Conservation (phyloP, 2,888 invertebrate genomes). For the Andrena camellia region DNA sequence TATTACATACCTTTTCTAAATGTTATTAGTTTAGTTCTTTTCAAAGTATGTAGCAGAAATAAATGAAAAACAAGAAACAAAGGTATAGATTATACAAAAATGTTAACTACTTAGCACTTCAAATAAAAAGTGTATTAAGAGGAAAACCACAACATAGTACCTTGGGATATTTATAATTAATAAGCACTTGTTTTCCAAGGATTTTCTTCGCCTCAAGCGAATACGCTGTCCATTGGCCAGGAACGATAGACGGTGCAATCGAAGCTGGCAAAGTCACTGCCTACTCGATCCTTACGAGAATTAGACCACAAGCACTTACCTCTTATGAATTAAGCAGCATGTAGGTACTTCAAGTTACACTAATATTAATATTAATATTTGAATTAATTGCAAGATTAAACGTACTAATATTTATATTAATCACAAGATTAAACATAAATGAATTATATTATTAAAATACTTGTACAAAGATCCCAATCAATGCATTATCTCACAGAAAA, state of each 20-base stretch:
- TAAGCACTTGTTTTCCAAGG: conserved; percentile 51
- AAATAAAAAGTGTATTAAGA: no score
- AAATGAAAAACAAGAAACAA: no score
- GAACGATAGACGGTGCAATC: conserved; percentile 78
- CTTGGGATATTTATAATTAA: neutral
- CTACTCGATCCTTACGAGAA: conserved; percentile 64
- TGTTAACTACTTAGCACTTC: no score
- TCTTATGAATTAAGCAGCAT: conserved; percentile 38
- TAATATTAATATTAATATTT: neutral
- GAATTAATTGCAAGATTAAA: neutral
- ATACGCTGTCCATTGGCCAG: conserved; percentile 77
- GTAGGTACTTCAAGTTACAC: conserved; percentile 6
- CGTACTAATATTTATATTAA: neutral
- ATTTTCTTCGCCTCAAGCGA: conserved; percentile 78
- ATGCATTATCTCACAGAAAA: neutral
- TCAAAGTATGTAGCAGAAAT: no score
- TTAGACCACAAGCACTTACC: conserved; percentile 75
- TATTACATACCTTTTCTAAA: no score
- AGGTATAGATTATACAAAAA: no score
- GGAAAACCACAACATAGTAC: no score
- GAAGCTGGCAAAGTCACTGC: conserved; percentile 76
- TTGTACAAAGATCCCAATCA: neutral
- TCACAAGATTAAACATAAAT: no score
- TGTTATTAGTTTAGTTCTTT: no score
- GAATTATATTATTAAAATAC: no score